Evolutionary conservation across 2,888 invertebrate species (phyloP).

Genomic region (Nephrotoma appendiculata): DNA sequence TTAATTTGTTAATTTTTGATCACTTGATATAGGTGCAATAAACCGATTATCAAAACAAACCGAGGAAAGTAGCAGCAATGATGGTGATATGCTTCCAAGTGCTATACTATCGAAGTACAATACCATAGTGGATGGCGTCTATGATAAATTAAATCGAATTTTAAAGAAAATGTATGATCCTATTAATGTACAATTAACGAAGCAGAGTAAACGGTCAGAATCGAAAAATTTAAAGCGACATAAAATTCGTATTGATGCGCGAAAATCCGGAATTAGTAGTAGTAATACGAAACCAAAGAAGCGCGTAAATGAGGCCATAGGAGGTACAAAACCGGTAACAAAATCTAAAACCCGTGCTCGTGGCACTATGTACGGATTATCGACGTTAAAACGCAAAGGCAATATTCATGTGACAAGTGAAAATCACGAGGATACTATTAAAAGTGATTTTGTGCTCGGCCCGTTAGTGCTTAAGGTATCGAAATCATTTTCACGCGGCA

Average conservation of each 20-base stretch:
- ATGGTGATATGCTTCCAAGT: constrained; percentile 37
- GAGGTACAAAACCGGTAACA: constrained; percentile 9
- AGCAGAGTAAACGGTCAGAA: constrained; percentile 9
- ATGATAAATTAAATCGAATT: constrained; percentile 68
- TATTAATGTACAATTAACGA: constrained; percentile 57
- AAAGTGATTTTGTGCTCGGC: constrained; percentile 66
- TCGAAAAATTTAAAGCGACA: constrained; percentile 22
- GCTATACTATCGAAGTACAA: constrained; percentile 71
- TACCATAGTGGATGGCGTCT: constrained; percentile 69
- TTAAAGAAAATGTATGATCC: constrained; percentile 69
- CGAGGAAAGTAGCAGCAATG: not conserved
- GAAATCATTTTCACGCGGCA: constrained; percentile 52
- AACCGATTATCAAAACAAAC: constrained; percentile 15
- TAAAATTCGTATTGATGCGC: constrained; percentile 15
- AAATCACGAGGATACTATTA: constrained; percentile 67
- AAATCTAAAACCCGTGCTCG: constrained; percentile 39
- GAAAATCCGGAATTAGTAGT: not conserved
- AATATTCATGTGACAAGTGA: constrained; percentile 69
- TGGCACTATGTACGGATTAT: constrained; percentile 67
- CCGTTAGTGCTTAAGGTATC: constrained; percentile 58
- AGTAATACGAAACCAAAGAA: not conserved
- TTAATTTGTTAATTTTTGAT: not conserved
- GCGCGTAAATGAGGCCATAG: not conserved
- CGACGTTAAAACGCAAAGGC: constrained; percentile 61
- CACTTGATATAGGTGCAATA: too few relatives aligned